Conservation (phyloP, 2,797 vertebrate species). For the Anguilla megastoma region DNA sequence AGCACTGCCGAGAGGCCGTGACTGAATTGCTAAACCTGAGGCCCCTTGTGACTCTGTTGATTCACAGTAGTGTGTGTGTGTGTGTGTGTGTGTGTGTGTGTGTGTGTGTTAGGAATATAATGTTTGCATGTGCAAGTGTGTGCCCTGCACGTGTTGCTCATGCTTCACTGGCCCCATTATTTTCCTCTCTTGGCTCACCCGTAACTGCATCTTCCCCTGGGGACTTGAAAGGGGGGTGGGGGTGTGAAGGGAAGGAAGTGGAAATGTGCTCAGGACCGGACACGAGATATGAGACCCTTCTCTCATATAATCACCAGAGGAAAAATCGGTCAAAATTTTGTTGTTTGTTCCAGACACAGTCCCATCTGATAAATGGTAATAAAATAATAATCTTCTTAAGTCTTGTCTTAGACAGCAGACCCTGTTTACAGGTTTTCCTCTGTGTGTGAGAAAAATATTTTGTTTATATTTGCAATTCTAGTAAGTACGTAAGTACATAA, state of each 20-base stretch:
- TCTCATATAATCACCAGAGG: not conserved
- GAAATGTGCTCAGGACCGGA: not conserved
- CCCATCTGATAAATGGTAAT: not conserved
- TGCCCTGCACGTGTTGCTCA: not conserved
- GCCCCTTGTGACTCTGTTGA: constrained; percentile 24
- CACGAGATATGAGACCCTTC: not conserved
- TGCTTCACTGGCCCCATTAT: constrained; percentile 13
- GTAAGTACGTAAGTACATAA: too few species aligned
- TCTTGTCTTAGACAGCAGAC: not conserved
- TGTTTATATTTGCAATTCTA: not conserved
- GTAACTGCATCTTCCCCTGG: not conserved
- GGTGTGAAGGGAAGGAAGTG: not conserved
- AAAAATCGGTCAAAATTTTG: not conserved
- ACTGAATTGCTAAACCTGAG: constrained; percentile 35
- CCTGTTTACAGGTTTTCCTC: not conserved
- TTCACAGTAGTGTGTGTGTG: not conserved
- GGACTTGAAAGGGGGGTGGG: not conserved
- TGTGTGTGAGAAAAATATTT: not conserved
- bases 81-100: not conserved
- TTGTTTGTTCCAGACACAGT: not conserved
- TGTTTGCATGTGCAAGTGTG: constrained; percentile 4
- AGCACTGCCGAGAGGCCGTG: constrained; percentile 22
- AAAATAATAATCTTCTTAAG: not conserved
- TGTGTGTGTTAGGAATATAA: not conserved
- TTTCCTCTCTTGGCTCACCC: not conserved